Evolutionary conservation across 2,888 invertebrate genomes (phyloP).

Genomic region (Pseudococcus jackbeardsleyi): DNA sequence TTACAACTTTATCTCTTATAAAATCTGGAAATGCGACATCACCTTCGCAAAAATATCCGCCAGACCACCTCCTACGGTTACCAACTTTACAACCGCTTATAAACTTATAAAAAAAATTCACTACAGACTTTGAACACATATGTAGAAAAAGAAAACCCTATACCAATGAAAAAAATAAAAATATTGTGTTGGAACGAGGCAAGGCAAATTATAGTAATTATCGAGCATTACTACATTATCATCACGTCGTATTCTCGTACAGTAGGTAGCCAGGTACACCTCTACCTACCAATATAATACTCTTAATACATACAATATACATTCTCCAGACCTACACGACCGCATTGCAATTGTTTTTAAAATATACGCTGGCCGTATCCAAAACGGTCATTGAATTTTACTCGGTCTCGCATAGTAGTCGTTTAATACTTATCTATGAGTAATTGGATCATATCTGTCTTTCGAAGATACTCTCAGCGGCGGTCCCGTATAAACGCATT

Average conservation of each 20-base stretch:
- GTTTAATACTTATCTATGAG: background rate
- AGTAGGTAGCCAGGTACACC: background rate
- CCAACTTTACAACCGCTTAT: background rate
- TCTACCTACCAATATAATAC: background rate
- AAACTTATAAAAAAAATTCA: background rate
- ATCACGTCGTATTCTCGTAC: background rate
- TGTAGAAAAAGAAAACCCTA: background rate
- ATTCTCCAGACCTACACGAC: no score
- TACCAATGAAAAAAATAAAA: background rate
- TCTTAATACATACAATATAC: background rate
- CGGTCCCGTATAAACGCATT: conserved; percentile 19
- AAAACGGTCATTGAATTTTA: background rate
- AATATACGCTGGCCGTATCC: background rate
- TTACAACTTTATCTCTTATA: conserved; percentile 16
- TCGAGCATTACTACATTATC: background rate
- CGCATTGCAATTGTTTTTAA: background rate
- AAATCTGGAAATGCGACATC: conserved; percentile 24
- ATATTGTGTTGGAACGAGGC: background rate
- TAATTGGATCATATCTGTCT: conserved; percentile 28
- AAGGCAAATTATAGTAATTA: conserved; percentile 32
- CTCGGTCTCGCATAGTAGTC: background rate
- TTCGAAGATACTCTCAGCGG: conserved; percentile 8
- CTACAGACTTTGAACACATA: background rate
- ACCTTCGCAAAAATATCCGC: conserved; percentile 13
- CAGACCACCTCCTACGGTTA: conserved; percentile 48